Evolutionary conservation across 53 echinoderm and acorn worm species (phyloP).

Genomic region (Paracentrotus lividus): DNA sequence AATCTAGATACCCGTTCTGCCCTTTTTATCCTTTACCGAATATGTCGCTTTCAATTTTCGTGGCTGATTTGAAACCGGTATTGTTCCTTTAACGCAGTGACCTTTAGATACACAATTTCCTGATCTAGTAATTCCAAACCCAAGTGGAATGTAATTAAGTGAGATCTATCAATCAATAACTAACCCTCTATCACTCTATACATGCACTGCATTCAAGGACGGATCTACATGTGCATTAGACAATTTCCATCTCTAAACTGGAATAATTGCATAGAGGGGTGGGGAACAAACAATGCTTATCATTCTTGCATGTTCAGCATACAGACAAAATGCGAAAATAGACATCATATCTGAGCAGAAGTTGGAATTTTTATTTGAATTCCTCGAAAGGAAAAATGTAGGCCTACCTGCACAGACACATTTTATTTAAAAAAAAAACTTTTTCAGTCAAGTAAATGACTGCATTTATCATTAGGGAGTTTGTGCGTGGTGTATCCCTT

Average conservation of each 20-base stretch:
- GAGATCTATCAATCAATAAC: constrained; percentile 56
- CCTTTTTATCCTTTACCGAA: neutral
- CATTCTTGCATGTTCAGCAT: neutral
- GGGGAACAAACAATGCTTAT: constrained; percentile 25
- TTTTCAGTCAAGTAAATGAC: neutral
- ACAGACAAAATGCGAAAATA: neutral
- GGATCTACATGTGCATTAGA: constrained; percentile 31
- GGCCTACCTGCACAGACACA: neutral
- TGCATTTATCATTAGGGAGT: neutral
- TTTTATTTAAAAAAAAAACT: neutral
- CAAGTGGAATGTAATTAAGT: constrained; percentile 53
- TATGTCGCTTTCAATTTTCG: neutral
- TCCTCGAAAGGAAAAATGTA: neutral
- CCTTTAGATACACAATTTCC: constrained; percentile 57
- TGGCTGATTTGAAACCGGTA: neutral
- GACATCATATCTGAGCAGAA: neutral
- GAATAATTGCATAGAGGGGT: neutral
- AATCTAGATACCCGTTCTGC: too few species aligned
- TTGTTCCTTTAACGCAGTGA: constrained; percentile 38
- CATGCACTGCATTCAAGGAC: constrained; percentile 39
- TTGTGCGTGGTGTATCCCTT: constrained; percentile 14
- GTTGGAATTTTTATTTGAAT: neutral
- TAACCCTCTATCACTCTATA: constrained; percentile 38
- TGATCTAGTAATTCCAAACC: constrained; percentile 50
- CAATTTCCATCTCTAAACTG: neutral